Evolutionary conservation across 2,888 invertebrate species (phyloP), one percentile per base, ranked within the genome.

Genomic region (Cyaniris semiargus): DNA sequence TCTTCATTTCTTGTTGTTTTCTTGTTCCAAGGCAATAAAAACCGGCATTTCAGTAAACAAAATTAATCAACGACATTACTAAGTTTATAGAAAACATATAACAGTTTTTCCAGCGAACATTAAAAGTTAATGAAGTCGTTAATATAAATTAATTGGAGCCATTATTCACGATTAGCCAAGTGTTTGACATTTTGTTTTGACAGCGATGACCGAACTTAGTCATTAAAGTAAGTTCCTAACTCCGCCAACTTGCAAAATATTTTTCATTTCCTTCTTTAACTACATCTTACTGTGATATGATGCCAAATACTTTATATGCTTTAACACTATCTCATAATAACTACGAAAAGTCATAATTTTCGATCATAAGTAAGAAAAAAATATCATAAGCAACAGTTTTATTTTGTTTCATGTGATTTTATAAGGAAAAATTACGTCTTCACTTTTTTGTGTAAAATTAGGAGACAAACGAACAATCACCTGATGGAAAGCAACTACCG

Each of bases 121-220:
- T 66, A 66, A 66, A 31, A 31, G 31, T 4, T 15, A 66, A 15
- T 27, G 15, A 21, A 31, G 66, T 66, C 15, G 27, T 66, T 66
- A 66, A 66, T 66, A 27, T 66, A 15, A 66, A 66, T 66, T 66
- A 15, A 66, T 66, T 15, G 27, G 6, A 5, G 27, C 27, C 66
- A 66, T 66, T 66, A 66, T 5, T 66, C 66, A 66, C 1, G 18
- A 66, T 66, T 66, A 66, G 27, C 27, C 6, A 18, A 66, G 66
- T 60, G 21, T 27, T 66, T 66, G 66, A 66, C 66, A 66, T 66
- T 66, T 66, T 66, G 66, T 66, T 66, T 27, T 66, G 27, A 66
- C 66, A 31, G 27, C 27, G 66, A 15, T 66, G 27, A 66, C 66
- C 66, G 21, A 31, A 66, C 27, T 66, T 31, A 27, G 18, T 27